Evolutionary conservation across 1,140 invertebrate species (phyloP), one percentile per base, ranked within the genome.

Genomic region (Linepithema humile): DNA sequence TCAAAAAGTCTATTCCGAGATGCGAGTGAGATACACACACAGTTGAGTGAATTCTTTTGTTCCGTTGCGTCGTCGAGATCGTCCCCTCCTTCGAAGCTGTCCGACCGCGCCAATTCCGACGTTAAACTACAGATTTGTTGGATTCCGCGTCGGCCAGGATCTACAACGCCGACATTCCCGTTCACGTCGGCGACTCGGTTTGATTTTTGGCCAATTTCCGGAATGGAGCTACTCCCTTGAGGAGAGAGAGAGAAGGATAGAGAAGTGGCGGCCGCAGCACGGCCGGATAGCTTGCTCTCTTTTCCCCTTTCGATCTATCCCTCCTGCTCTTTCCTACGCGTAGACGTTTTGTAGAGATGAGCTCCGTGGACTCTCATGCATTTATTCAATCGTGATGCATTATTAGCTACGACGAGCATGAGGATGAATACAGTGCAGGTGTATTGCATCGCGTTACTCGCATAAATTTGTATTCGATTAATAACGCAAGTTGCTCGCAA

Each of bases 81-180:
- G 23, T 29, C 26, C 35, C 64, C 64, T 80, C 35, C 12, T 70
- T 55, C 3, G 35, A 15, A 29, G 2, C 35, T 64, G 75, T 10
- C 70, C 64, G 50, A 57, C 64, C 75, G 38, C 62, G 50, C 64
- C 64, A 80, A 80, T 80, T 67, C 23, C 50, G 75, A 80, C 64
- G 75, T 80, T 80, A 80, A 80, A 80, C 75, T 80, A n/a, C 48
- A 80, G 75, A 70, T 80, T 80, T 80, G 75, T 80, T 80, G 64
- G 64, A 80, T 70, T 43, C 32, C 64, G 26, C 64, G 75, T 80
- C 64, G 64, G 10, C 32, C 75, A 12, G 35, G 32, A 78, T 69
- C 62, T 78, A 78, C 48, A 78, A 62, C 62, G 75, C 23, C 62
- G n/a, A 69, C 65, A 17, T 80, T 40, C 48, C 29, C 48, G 62